Evolutionary conservation across 2,113 vertebrate species (phyloP), one percentile per base, ranked within the genome.

Genomic region (Sinocyclocheilus maitianheensis): DNA sequence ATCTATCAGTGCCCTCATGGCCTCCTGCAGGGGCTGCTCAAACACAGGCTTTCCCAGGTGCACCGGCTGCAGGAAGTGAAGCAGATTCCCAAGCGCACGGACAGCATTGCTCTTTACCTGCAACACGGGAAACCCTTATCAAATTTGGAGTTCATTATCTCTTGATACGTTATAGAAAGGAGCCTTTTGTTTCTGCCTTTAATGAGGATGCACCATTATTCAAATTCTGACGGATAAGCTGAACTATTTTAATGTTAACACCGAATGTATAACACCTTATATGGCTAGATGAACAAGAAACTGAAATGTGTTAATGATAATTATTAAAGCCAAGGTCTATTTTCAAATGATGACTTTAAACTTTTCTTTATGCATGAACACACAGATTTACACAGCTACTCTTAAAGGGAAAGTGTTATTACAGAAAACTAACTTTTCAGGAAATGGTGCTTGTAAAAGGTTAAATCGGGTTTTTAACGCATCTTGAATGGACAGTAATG

Each of bases 41-140:
- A 99, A 99, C 9, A 91, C 94, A 18, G 97, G 95, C 18, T 96
- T 95, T 26, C 91, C 91, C 87, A 99, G 85, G 84, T 99, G 97
- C 81, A 89, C 93, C 0, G 94, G 92, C 8, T 96, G 97, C 75
- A 99, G 94, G 92, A 99, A 98, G 83, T 97, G 97, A 2, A 99
- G 96, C 83, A 99, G 93, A 0, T 99, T 99, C n/a, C 98, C 98
- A 0, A 99, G 95, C 3, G 96, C 97, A 51, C 98, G 96, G 46
- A 99, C 97, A 0, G 97, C 97, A 0, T 98, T 98, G 65, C 95
- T 97, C 93, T 99, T 99, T 0, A 99, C 97, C 98, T 99, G 82
- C 1, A 80, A 51, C 24, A 55, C 16, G 34, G 7, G 1, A 85
- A 48, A 3, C 46, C 9, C 16, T 51, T 2, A 71, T 71, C 24